Percentiles rank a stretch among this genome's conserved stretches.
Conservation (phyloP, 1,140 invertebrate genomes). For the Cylas formicarius region DNA sequence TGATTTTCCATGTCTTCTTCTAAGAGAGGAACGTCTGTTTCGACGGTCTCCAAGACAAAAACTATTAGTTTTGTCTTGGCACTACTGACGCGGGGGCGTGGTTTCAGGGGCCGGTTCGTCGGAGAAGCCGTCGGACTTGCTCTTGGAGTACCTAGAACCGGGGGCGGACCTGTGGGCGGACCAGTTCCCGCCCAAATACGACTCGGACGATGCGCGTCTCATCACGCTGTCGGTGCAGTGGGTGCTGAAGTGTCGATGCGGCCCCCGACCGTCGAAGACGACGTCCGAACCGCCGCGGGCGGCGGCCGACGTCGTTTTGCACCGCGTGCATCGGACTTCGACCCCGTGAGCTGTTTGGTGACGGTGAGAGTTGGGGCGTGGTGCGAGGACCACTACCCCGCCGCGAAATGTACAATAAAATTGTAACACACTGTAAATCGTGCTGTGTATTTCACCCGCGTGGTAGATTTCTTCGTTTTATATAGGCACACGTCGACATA, state of each 20-base stretch:
- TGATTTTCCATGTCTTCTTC: too few relatives aligned
- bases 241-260: conserved; percentile 38
- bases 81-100: too few relatives aligned
- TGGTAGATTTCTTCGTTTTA: too few relatives aligned
- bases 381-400: too few relatives aligned
- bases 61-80: too few relatives aligned
- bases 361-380: too few relatives aligned
- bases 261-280: conserved; percentile 14
- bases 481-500: too few relatives aligned
- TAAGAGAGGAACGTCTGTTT: too few relatives aligned
- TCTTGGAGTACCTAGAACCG: conserved; percentile 36
- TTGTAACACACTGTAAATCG: too few relatives aligned
- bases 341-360: conserved; percentile 22
- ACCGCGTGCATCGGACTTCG: conserved; percentile 38
- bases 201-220: conserved; percentile 24
- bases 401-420: too few relatives aligned
- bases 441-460: too few relatives aligned
- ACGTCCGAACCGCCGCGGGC: conserved; percentile 10
- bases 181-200: conserved; percentile 21
- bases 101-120: conserved; percentile 19
- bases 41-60: too few relatives aligned
- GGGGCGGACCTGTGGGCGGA: conserved; percentile 36
- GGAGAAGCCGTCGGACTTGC: conserved; percentile 26
- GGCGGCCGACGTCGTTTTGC: conserved; percentile 27
- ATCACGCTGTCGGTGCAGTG: conserved; percentile 36